A percentile compares a stretch with the other conserved stretches of the same genome.
phyloP scores from a whole-genome alignment of 1,140 invertebrate species.

The Fopius arisanus region DNA sequence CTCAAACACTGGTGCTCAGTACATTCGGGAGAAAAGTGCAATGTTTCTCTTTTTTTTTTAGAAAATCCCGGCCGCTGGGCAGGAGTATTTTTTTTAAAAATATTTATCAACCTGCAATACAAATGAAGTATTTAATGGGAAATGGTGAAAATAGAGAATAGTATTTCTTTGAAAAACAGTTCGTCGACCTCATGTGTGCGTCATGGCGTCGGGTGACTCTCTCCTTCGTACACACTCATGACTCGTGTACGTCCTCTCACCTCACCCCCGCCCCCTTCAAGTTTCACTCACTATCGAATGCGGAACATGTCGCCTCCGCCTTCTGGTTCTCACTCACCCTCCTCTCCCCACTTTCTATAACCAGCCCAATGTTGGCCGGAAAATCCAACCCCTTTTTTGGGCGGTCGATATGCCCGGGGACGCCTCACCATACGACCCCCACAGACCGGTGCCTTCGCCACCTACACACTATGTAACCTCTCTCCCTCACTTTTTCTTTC shows the following conservation, averaged over 20 bases:
- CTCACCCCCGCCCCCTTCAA: background rate
- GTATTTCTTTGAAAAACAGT: slow-evolving; percentile 13
- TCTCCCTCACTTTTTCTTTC: slow-evolving; percentile 55
- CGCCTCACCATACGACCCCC: slow-evolving; percentile 37
- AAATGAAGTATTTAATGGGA: background rate
- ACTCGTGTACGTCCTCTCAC: background rate
- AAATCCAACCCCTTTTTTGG: slow-evolving; percentile 60
- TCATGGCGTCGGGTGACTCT: slow-evolving; percentile 26
- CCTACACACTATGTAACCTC: slow-evolving; percentile 43
- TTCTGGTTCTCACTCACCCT: slow-evolving; percentile 20
- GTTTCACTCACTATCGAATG: slow-evolving; percentile 20
- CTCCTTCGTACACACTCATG: slow-evolving; percentile 16
- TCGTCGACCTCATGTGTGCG: background rate
- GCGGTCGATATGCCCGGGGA: slow-evolving; percentile 58
- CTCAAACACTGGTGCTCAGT: too few species aligned
- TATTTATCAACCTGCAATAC: too few species aligned
- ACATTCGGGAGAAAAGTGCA: too few species aligned
- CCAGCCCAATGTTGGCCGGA: slow-evolving; percentile 38
- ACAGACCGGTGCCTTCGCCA: slow-evolving; percentile 33
- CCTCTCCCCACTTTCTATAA: slow-evolving; percentile 17
- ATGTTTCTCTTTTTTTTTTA: too few species aligned
- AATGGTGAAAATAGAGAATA: background rate
- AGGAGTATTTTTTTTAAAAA: too few species aligned
- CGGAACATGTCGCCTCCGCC: slow-evolving; percentile 21
- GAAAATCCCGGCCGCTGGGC: too few species aligned